Conservation (phyloP, 1,140 invertebrate genomes). For the Phenacoccus solenopsis region DNA sequence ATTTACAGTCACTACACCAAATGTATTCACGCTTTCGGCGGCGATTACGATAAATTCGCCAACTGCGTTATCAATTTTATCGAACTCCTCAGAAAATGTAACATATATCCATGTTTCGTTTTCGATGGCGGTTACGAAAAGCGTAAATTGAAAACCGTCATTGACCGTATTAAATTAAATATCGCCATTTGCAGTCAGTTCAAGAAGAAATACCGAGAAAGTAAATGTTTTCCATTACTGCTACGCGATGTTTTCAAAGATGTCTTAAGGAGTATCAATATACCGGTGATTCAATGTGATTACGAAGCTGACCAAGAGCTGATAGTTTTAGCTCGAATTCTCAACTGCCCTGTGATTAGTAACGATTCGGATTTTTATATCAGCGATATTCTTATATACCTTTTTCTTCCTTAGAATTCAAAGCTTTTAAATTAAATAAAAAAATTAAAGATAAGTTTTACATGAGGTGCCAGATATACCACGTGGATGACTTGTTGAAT, state of each 20-base stretch:
- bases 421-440: conserved; percentile 23
- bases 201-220: conserved; percentile 11
- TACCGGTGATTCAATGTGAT: conserved; percentile 54
- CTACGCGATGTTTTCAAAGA: conserved; percentile 56
- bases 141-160: conserved; percentile 58
- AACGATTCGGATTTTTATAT: conserved; percentile 88
- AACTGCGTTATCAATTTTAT: conserved; percentile 53
- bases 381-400: conserved; percentile 71
- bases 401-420: conserved; percentile 47
- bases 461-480: conserved; percentile 56
- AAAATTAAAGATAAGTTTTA: conserved; percentile 26
- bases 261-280: conserved; percentile 45
- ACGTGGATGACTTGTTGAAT: conserved; percentile 50
- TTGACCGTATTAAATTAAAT: conserved; percentile 47
- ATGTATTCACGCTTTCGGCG: conserved; percentile 60
- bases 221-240: conserved; percentile 48
- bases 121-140: conserved; percentile 70
- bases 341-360: conserved; percentile 72
- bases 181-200: conserved; percentile 32
- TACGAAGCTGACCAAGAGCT: conserved; percentile 81
- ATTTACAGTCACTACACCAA: conserved; percentile 50
- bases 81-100: conserved; percentile 51
- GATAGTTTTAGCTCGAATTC: conserved; percentile 49
- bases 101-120: conserved; percentile 59
- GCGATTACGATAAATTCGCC: conserved; percentile 70